Evolutionary conservation across 2,888 invertebrate species (phyloP), one percentile per base, ranked within the genome.

Genomic region (Mylabris sibirica): DNA sequence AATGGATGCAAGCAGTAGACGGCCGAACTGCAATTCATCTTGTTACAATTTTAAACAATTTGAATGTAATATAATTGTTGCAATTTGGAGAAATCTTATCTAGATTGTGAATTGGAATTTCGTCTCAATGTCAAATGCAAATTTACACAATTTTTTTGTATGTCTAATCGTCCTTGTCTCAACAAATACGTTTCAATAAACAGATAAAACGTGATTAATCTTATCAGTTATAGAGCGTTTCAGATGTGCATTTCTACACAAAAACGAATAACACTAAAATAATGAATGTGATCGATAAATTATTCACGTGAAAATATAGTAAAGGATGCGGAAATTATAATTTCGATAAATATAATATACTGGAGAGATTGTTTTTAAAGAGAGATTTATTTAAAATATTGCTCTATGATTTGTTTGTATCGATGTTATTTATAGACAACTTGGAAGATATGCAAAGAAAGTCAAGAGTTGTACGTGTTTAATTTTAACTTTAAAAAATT

Each of bases 201-300:
- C 41, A 69, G 69, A 69, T 69, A 69, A 69, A 22, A 49, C 30
- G 5, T 38, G 17, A 38, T 57, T 68, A 68, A 64, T 64, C 60
- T 69, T 69, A 69, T 69, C 69, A 66, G 57, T 65, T 67, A 63
- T 67, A 49, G 38, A 41, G 63, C 60, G 68, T 53, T 65, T 26
- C 26, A 26, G n/a, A n/a, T 34, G 63, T 66, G 66, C 69, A 66
- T 68, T 65, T 65, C 62, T 65, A 65, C 65, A 63, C 69, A 69
- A 68, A 65, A 62, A 68, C 57, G 59, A 63, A 61, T 38, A 41
- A 44, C 59, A 41, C n/a, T 44, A 65, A 44, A 41, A 62, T 41
- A 59, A 22, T 60, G 35, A 61, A 35, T 38, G 22, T 35, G 59
- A 63, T 63, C 63, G 49, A 67, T 67, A 67, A 60, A 24, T 24